These are phyloP conservation scores for Ceraclea dissimilis DNA, from an alignment of 2,888 invertebrate species.

Conservation along the genomic window DNA sequence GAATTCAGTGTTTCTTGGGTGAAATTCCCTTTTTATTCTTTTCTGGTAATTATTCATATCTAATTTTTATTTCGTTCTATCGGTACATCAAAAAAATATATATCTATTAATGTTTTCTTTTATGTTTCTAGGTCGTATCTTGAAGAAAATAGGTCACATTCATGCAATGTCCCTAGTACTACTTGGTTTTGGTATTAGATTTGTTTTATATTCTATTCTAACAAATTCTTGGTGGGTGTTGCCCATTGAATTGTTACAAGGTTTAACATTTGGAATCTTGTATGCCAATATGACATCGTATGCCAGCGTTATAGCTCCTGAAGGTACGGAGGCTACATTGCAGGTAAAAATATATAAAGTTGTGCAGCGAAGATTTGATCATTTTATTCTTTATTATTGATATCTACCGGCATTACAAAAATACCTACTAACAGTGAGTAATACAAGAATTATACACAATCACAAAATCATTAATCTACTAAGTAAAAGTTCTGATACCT, in stretches of 20 bases:
- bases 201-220: conserved; percentile 73
- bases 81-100: background rate
- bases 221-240: conserved; percentile 77
- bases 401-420: background rate
- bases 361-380: background rate
- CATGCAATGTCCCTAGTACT: conserved; percentile 79
- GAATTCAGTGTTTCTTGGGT: conserved; percentile 74
- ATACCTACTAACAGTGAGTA: background rate
- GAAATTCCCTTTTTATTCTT: conserved; percentile 83
- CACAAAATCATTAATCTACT: no score
- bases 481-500: no score
- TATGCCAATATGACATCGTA: conserved; percentile 86
- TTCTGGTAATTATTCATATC: conserved; percentile 47
- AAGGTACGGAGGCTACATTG: conserved; percentile 80
- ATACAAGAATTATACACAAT: no score
- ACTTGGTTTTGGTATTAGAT: conserved; percentile 70
- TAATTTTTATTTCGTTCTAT: background rate
- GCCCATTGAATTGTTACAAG: conserved; percentile 79
- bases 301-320: conserved; percentile 73
- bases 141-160: conserved; percentile 73
- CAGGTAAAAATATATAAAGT: conserved; percentile 49
- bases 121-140: conserved; percentile 50
- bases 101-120: background rate
- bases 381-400: no score
- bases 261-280: conserved; percentile 81